Percentiles rank a stretch among this genome's conserved stretches.
phyloP scores from a whole-genome alignment of 1,140 invertebrate species.

The Chrysopa pallens region DNA sequence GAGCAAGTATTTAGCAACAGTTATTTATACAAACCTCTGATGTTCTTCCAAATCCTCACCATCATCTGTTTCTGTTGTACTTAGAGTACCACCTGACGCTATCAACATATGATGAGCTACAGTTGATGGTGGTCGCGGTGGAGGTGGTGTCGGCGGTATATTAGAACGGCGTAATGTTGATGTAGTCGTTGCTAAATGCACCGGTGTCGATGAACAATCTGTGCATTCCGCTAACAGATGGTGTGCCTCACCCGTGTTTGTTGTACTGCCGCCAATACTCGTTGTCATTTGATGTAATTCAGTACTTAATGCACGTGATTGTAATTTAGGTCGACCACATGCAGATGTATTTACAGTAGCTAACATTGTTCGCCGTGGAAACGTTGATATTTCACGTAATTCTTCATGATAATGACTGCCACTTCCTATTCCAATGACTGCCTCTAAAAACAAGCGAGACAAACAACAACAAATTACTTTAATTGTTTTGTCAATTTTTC shows the following conservation, averaged over 20 bases:
- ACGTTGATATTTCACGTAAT: background rate
- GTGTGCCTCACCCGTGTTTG: no score
- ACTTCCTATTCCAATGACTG: no score
- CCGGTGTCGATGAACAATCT: background rate
- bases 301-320: background rate
- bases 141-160: constrained; percentile 7
- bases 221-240: background rate
- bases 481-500: no score
- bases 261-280: no score
- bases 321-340: background rate
- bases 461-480: no score
- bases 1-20: background rate
- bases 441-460: no score
- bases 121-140: constrained; percentile 11
- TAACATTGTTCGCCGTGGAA: background rate
- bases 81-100: constrained; percentile 4
- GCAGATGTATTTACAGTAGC: background rate
- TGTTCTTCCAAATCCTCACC: constrained; percentile 20
- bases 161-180: background rate
- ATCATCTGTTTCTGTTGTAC: constrained; percentile 15
- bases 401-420: background rate
- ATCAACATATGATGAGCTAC: constrained; percentile 7
- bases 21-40: background rate
- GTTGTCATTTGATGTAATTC: background rate
- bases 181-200: background rate